Base-by-base conservation (phyloP, 2,797 vertebrate genomes). In the Pterois miles region DNA sequence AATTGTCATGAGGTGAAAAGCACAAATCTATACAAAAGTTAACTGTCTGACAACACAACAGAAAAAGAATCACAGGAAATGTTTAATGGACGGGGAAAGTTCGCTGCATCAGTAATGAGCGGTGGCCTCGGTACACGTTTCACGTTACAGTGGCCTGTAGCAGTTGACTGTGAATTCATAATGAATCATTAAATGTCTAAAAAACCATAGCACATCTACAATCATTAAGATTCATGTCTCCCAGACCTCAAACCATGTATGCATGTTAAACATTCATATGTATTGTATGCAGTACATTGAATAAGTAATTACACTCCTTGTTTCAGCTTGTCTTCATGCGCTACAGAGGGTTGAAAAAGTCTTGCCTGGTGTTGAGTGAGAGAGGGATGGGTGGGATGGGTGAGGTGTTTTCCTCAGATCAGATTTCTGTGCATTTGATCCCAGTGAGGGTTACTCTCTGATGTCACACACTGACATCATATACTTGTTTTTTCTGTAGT, bases 161-260 rank as follows among this genome's bases (percentile, higher is more conserved):
- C 59, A 48, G 16, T 68, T 75, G 56, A 20, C 22, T 57, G 18
- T 69, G 58, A 60, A 65, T 65, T 59, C 18, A 2, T 48, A 80
- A 33, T 76, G 53, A 81, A 65, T 88, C 58, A 81, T 70, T 34
- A 64, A 23, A 71, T 74, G 66, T 65, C 67, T 33, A 31, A 2
- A 29, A 76, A 81, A 81, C 48, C 52, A 20, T 36, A 52, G 23
- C 31, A 36, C 59, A 56, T 74, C 14, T 60, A 59, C 31, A 71
- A 1, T 65, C 20, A 52, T 78, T 63, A 76, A 59, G 25, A 71
- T 65, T 63, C 43, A 71, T 23, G 29, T 27, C 22, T 66, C 7
- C 38, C 20, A 75, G 46, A 78, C 25, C 63, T 77, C 20, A 84
- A 70, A 68, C 63, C 71, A 64, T 57, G 63, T 50, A 63, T 57